Evolutionary conservation across 2,888 invertebrate genomes (phyloP), one percentile per base, ranked within the genome.

Genomic region (Lasioglossum lativentre): DNA sequence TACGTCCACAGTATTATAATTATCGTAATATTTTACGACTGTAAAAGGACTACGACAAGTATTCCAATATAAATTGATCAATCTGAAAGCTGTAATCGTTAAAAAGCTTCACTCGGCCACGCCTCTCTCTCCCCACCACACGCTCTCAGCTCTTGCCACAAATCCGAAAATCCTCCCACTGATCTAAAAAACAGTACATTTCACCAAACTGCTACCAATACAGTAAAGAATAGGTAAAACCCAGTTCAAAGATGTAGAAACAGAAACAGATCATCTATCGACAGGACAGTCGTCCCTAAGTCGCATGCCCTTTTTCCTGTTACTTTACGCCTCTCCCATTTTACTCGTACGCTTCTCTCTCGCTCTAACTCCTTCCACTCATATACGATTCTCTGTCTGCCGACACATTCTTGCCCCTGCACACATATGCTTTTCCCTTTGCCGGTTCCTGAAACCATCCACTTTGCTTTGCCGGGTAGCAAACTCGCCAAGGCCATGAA

Each of bases 391-490:
- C 63, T 30, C 63, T 63, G 16, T 30, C 63, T 5, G 19, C 23
- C 34, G 34, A 66, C 19, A 66, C 23, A 66, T 66, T 66, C 66
- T 66, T 66, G 34, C 6, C 34, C 66, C 34, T 4, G 66, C 66
- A 66, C 30, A 66, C 30, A 34, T 10, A 66, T 34, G 34, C 66
- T 66, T 23, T 66, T 34, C 34, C 34, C 66, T 66, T 66, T 66
- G 66, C 66, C 66, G 19, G 27, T 30, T 27, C 63, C 63, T 30
- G 63, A 63, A 63, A 30, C 63, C 63, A 30, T 63, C 63, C 63
- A 63, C 40, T 47, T 8, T 68, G 19, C 66, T 66, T 34, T 66
- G 34, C 66, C 66, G 30, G 16, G 30, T 27, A 59, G 47, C 66
- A 34, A 66, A 66, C 34, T 66, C 66, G 19, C 30, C 23, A 66